Evolutionary conservation across 2,113 vertebrate genomes (phyloP).

Genomic region (Antechinus flavipes): DNA sequence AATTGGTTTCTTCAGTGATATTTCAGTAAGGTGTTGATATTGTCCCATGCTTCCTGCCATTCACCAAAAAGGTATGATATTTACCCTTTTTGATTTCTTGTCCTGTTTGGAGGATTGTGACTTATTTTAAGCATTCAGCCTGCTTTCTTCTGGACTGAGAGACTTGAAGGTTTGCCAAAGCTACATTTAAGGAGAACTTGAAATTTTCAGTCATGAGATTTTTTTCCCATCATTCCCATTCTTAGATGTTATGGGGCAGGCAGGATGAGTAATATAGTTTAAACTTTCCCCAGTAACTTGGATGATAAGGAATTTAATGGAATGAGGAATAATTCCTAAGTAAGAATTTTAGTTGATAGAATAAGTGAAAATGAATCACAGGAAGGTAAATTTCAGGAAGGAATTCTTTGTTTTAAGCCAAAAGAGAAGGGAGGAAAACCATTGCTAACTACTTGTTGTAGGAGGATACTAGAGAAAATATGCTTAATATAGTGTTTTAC

Average conservation of each 20-base stretch:
- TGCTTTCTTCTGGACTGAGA: slow-evolving; percentile 17
- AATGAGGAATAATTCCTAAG: slow-evolving; percentile 28
- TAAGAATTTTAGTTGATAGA: slow-evolving; percentile 34
- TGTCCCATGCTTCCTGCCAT: not conserved
- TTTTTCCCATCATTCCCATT: not conserved
- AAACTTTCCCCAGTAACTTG: slow-evolving; percentile 27
- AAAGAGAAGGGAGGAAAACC: not conserved
- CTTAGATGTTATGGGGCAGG: slow-evolving; percentile 22
- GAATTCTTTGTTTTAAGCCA: slow-evolving; percentile 11
- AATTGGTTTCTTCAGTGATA: not conserved
- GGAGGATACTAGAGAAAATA: not conserved
- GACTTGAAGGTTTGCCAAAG: not conserved
- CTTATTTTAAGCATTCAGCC: not conserved
- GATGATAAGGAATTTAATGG: slow-evolving; percentile 37
- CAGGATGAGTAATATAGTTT: slow-evolving; percentile 16
- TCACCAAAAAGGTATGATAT: not conserved
- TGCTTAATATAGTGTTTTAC: not conserved
- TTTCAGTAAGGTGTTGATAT: slow-evolving; percentile 10
- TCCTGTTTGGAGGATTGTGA: not conserved
- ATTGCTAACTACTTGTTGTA: not conserved
- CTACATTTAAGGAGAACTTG: slow-evolving; percentile 37
- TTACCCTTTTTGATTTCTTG: not conserved
- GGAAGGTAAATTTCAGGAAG: not conserved
- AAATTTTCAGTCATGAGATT: slow-evolving; percentile 31
- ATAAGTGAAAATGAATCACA: slow-evolving; percentile 42